These are phyloP conservation scores for Smutsia gigantea DNA, from an alignment of 2,797 vertebrate genomes.

Conservation along the genomic window DNA sequence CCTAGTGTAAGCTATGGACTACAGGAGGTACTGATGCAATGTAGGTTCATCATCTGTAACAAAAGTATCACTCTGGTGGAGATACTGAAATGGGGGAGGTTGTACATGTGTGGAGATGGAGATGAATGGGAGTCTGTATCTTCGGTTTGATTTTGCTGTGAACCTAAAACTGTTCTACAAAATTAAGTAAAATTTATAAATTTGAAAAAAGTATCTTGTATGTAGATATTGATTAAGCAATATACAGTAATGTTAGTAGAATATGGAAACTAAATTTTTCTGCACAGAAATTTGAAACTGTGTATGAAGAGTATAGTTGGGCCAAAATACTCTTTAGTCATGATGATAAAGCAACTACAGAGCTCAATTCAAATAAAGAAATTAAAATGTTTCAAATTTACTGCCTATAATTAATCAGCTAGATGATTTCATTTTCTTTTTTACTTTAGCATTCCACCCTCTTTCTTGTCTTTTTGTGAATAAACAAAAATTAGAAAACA, in stretches of 20 bases:
- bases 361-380: background rate
- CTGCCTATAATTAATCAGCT: background rate
- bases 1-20: background rate
- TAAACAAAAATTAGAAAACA: background rate
- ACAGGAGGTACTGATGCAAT: background rate
- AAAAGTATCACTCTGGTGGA: background rate
- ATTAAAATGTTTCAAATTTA: background rate
- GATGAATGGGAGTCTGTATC: background rate
- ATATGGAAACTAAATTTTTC: background rate
- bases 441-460: background rate
- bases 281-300: background rate
- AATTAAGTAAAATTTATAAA: background rate
- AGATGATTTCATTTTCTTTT: background rate
- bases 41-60: background rate
- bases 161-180: conserved; percentile 3
- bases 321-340: background rate
- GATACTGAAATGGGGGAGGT: background rate
- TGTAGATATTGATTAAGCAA: background rate
- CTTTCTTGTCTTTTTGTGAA: background rate
- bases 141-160: background rate
- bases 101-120: too few species aligned
- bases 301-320: background rate
- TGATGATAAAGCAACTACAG: background rate
- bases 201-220: background rate
- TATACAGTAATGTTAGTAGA: background rate